Evolutionary conservation across 2,113 vertebrate species (phyloP).

Genomic region (Dromiciops gliroides): DNA sequence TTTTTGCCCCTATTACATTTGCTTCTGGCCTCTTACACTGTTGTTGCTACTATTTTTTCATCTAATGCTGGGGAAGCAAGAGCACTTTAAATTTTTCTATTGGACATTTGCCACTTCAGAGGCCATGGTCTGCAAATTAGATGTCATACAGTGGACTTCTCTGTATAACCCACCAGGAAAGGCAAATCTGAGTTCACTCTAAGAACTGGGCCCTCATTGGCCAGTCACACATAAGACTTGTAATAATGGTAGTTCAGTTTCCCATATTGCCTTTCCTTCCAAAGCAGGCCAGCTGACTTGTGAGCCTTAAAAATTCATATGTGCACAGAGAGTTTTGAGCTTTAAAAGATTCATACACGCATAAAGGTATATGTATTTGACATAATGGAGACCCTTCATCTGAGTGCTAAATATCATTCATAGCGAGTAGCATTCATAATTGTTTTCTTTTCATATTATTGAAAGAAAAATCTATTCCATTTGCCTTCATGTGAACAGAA

Average conservation of each 20-base stretch:
- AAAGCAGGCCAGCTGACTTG: constrained; percentile 12
- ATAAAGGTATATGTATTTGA: constrained; percentile 54
- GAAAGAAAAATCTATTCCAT: constrained; percentile 70
- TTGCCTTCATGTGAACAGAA: constrained; percentile 68
- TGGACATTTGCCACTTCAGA: constrained; percentile 8
- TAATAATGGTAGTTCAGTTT: constrained; percentile 38
- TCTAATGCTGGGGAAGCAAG: constrained; percentile 14
- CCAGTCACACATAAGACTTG: constrained; percentile 23
- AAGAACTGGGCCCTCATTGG: neutral
- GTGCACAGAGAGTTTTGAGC: constrained; percentile 35
- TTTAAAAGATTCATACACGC: constrained; percentile 31
- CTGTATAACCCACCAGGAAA: neutral
- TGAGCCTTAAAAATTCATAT: constrained; percentile 3
- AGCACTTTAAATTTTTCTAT: constrained; percentile 19
- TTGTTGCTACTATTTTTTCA: constrained; percentile 20
- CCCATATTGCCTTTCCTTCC: constrained; percentile 41
- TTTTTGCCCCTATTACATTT: neutral
- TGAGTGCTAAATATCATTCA: constrained; percentile 68
- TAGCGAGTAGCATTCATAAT: constrained; percentile 65
- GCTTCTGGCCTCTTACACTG: constrained; percentile 23
- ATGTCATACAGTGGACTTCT: neutral
- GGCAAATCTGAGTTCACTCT: neutral
- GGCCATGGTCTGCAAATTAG: neutral
- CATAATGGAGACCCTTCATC: constrained; percentile 57
- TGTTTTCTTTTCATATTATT: constrained; percentile 70